phyloP scores from a whole-genome alignment of 2,888 invertebrate genomes.

The Physocephala rufipes region DNA sequence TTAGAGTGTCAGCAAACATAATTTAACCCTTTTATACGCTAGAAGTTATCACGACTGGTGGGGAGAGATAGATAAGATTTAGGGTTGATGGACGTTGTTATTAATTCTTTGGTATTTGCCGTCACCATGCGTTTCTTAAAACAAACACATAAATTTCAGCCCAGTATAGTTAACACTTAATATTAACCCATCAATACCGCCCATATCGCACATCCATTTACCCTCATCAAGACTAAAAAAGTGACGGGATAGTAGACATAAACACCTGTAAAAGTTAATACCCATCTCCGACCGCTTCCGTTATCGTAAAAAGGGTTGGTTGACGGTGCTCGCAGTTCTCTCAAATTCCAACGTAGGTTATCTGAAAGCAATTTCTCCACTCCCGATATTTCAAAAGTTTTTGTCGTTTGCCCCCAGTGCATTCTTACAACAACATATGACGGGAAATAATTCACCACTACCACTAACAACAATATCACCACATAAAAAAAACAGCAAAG shows the following conservation, averaged over 20 bases:
- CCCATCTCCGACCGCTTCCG: neutral
- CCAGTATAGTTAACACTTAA: too few species aligned
- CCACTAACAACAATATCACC: neutral
- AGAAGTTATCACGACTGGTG: too few species aligned
- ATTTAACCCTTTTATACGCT: too few species aligned
- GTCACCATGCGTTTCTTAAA: constrained; percentile 2
- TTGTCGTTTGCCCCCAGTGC: constrained; percentile 15
- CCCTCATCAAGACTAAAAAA: neutral
- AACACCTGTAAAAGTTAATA: too few species aligned
- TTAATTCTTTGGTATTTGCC: too few species aligned
- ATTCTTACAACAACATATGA: constrained; percentile 18
- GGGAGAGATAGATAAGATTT: too few species aligned
- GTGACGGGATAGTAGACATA: too few species aligned
- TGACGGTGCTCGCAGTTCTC: neutral
- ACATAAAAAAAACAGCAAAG: too few species aligned
- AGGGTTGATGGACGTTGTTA: too few species aligned
- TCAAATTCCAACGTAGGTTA: constrained; percentile 26
- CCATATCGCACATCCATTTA: neutral
- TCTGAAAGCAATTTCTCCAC: constrained; percentile 14
- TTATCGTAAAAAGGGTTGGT: neutral
- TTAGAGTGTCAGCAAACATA: too few species aligned
- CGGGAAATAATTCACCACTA: neutral
- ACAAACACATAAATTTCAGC: constrained; percentile 36
- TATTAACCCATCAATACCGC: constrained; percentile 19
- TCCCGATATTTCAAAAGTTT: constrained; percentile 3